A percentile compares a stretch with the other conserved stretches of the same genome.
These are phyloP conservation scores for Platycheirus rosarum DNA, from an alignment of 2,888 invertebrate species.

Conservation along the genomic window DNA sequence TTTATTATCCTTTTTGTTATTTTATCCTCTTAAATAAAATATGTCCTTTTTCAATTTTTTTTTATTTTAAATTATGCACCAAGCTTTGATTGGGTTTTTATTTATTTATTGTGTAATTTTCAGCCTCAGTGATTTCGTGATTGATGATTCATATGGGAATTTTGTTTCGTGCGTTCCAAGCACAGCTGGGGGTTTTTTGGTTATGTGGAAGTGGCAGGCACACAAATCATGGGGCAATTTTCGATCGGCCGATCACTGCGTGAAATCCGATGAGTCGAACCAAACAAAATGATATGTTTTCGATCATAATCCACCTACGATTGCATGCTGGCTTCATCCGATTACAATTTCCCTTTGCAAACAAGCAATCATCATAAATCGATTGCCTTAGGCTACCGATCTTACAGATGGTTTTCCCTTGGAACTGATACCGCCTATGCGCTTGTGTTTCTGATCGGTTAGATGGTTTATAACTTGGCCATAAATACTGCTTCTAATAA, in stretches of 20 bases:
- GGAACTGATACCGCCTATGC: constrained; percentile 3
- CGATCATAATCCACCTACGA: constrained; percentile 51
- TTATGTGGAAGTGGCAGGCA: neutral
- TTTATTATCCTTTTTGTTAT: neutral
- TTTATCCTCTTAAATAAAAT: constrained; percentile 19
- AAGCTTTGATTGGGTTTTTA: constrained; percentile 29
- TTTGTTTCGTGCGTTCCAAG: neutral
- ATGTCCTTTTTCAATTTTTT: constrained; percentile 19
- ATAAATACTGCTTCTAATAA: no score
- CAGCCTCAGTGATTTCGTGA: constrained; percentile 17
- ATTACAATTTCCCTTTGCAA: constrained; percentile 57
- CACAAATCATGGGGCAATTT: constrained; percentile 61
- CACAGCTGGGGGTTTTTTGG: constrained; percentile 41
- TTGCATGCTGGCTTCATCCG: constrained; percentile 56
- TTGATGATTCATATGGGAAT: constrained; percentile 33
- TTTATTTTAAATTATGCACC: constrained; percentile 33
- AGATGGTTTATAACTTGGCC: no score
- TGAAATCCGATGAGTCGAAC: constrained; percentile 30
- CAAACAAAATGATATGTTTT: constrained; percentile 19
- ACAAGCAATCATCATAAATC: constrained; percentile 67
- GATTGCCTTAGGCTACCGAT: constrained; percentile 65
- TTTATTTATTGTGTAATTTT: constrained; percentile 16
- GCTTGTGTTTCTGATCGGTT: no score
- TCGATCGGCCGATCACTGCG: constrained; percentile 37
- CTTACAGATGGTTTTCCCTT: constrained; percentile 25